Conservation (phyloP, 2,113 vertebrate species). For the Podarcis muralis region DNA sequence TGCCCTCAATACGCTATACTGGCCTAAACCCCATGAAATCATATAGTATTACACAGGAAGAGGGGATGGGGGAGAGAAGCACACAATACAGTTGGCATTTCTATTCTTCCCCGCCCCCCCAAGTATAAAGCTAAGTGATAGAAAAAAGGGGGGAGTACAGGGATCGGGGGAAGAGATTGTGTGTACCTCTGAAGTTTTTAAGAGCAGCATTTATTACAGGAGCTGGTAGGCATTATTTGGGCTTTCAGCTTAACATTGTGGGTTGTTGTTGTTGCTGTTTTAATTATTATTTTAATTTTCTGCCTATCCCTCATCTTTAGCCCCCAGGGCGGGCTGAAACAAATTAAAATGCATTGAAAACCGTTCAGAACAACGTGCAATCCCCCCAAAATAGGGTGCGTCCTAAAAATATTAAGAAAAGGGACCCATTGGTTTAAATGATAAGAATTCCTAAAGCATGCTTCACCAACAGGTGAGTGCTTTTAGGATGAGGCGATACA, state of each 20-base stretch:
- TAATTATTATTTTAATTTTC: too few relatives aligned
- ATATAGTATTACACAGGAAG: constrained; percentile 7
- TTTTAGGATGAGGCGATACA: not conserved
- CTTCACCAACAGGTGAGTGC: not conserved
- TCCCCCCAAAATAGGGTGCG: too few relatives aligned
- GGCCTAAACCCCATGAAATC: constrained; percentile 6
- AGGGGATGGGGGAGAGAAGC: not conserved
- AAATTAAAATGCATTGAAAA: too few relatives aligned
- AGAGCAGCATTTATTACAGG: not conserved
- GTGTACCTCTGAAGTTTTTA: not conserved
- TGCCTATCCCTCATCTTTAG: too few relatives aligned
- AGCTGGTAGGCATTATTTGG: not conserved
- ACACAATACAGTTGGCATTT: constrained; percentile 4
- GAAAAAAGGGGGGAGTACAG: not conserved
- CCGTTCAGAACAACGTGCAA: too few relatives aligned
- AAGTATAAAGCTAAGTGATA: not conserved
- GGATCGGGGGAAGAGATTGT: not conserved
- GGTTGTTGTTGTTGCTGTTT: too few relatives aligned
- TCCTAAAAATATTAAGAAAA: not conserved
- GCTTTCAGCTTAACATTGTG: not conserved
- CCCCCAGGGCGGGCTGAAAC: too few relatives aligned
- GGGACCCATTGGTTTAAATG: not conserved
- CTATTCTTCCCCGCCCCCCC: not conserved
- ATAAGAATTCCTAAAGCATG: not conserved
- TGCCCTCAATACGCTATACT: not conserved